phyloP scores from a whole-genome alignment of 2,113 vertebrate genomes.

The Melospiza melodia region DNA sequence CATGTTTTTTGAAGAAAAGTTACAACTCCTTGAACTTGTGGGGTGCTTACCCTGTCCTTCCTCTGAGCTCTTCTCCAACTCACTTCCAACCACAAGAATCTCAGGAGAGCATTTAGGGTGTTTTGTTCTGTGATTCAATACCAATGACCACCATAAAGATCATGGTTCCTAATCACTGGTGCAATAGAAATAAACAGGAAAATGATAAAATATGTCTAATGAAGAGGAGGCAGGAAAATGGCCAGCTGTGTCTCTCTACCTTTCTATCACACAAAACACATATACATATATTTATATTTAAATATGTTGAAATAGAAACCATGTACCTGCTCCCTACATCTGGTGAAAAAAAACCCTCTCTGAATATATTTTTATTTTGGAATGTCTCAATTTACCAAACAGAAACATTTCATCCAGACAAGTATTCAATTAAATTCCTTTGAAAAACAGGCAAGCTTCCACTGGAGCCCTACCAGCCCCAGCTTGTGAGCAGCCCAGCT shows the following conservation, averaged over 20 bases:
- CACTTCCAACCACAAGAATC: not conserved
- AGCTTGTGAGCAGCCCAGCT: constrained; percentile 19
- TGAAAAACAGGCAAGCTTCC: constrained; percentile 14
- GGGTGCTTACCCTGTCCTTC: not conserved
- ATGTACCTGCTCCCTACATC: not conserved
- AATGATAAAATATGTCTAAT: not conserved
- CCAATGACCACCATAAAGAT: not conserved
- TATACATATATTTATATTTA: not conserved
- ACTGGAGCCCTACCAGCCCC: constrained; percentile 14
- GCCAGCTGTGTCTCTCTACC: not conserved
- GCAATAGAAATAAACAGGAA: not conserved
- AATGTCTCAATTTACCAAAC: constrained; percentile 25
- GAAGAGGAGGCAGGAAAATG: not conserved
- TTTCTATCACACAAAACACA: not conserved
- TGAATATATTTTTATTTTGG: not conserved
- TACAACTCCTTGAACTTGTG: not conserved
- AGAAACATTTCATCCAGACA: constrained; percentile 31
- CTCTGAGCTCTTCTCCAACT: not conserved
- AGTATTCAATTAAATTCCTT: constrained; percentile 43
- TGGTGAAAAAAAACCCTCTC: not conserved
- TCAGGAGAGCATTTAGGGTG: not conserved
- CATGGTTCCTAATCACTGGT: not conserved
- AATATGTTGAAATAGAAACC: not conserved
- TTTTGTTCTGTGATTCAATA: not conserved
- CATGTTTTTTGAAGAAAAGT: not conserved